Conservation (phyloP, 2,888 invertebrate species). For the Trilocha varians region DNA sequence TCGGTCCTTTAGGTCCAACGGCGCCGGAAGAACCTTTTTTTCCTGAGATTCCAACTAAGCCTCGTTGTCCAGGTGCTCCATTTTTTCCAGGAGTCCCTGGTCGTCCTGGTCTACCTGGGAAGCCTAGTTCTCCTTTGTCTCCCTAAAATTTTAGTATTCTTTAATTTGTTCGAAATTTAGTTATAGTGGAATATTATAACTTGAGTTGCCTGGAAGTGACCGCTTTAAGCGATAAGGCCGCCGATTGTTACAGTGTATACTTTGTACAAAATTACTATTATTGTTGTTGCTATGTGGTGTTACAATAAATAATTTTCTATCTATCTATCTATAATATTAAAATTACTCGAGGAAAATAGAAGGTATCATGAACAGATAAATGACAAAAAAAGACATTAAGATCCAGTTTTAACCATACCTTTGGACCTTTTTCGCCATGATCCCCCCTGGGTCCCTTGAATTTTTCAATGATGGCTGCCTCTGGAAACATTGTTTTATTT, state of each 20-base stretch:
- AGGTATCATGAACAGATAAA: background rate
- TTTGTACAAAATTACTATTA: no score
- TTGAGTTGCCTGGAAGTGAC: no score
- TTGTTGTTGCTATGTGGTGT: no score
- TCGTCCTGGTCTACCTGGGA: constrained; percentile 59
- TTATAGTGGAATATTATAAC: no score
- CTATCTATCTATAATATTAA: no score
- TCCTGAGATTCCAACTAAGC: constrained; percentile 75
- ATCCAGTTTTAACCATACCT: constrained; percentile 21
- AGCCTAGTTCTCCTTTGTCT: constrained; percentile 79
- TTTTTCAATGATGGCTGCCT: constrained; percentile 33
- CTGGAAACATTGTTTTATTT: constrained; percentile 25
- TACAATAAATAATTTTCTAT: no score
- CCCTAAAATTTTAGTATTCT: constrained; percentile 57
- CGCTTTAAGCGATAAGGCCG: no score
- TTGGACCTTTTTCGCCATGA: constrained; percentile 31
- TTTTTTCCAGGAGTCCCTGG: constrained; percentile 45
- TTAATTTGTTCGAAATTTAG: background rate
- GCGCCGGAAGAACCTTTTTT: constrained; percentile 42
- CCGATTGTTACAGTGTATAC: no score
- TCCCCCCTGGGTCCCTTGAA: constrained; percentile 43
- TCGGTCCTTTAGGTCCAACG: constrained; percentile 75
- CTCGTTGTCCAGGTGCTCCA: constrained; percentile 77
- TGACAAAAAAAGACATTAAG: background rate
- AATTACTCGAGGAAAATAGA: no score